Evolutionary conservation across 2,888 invertebrate genomes (phyloP).

Genomic region (Trachelus tabidus): DNA sequence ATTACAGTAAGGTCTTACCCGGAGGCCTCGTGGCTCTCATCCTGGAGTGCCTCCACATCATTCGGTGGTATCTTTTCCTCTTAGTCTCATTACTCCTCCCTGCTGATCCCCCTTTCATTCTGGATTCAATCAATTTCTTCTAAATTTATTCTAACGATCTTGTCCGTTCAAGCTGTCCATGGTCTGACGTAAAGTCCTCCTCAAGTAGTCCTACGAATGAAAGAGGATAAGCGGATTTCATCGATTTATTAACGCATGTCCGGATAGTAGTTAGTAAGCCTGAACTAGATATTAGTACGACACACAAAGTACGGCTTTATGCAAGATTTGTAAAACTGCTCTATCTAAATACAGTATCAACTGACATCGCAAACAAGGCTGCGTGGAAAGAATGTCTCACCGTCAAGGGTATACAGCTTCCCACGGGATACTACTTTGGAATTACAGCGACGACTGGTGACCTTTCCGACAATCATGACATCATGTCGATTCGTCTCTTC

Average conservation of each 20-base stretch:
- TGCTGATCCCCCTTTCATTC: constrained; percentile 6
- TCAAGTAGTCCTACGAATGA: no score
- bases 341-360: constrained; percentile 75
- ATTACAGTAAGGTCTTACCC: constrained; percentile 32
- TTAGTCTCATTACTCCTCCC: constrained; percentile 7
- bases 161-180: no score
- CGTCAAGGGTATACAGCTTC: constrained; percentile 89
- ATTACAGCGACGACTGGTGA: constrained; percentile 97
- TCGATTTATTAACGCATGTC: no score
- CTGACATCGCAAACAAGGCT: constrained; percentile 91
- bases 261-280: no score
- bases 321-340: no score
- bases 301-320: no score
- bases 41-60: constrained; percentile 26
- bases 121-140: neutral
- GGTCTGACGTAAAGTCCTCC: no score
- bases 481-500: constrained; percentile 90
- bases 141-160: no score
- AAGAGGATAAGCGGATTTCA: no score
- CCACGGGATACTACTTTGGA: constrained; percentile 96
- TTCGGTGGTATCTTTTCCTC: constrained; percentile 5
- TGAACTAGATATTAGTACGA: no score
- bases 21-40: constrained; percentile 29
- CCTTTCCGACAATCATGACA: constrained; percentile 95
- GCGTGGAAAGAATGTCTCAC: constrained; percentile 95